Percentiles rank a stretch among this genome's conserved stretches.
Conservation (phyloP, 2,113 vertebrate genomes). For the Crotalus helleri region DNA sequence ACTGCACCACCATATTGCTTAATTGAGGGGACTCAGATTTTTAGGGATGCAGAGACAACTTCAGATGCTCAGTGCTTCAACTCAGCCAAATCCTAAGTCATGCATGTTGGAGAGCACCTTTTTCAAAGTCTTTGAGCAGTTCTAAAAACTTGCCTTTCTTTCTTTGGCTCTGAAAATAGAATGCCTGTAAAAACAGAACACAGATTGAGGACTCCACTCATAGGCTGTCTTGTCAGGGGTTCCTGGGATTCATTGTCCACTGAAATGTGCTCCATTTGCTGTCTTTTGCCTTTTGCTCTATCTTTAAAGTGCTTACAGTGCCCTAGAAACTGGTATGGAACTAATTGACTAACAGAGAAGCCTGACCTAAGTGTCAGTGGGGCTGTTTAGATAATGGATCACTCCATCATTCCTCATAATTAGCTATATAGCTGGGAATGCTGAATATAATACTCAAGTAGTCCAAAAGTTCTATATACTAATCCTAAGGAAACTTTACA, state of each 20-base stretch:
- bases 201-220: neutral
- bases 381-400: neutral
- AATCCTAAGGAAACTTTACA: neutral
- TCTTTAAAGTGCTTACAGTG: neutral
- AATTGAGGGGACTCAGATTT: neutral
- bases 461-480: neutral
- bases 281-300: neutral
- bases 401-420: neutral
- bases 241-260: neutral
- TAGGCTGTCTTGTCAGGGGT: neutral
- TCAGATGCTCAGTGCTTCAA: neutral
- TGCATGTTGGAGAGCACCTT: neutral
- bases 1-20: neutral
- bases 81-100: neutral
- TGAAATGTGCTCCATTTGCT: neutral
- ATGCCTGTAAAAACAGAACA: neutral
- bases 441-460: neutral
- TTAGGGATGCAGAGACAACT: neutral
- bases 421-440: neutral
- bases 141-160: neutral
- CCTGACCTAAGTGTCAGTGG: neutral
- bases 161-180: neutral
- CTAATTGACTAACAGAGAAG: neutral
- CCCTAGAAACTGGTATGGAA: neutral
- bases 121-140: neutral